Conservation (phyloP, 1,140 invertebrate species). For the Macrobrachium nipponense region DNA sequence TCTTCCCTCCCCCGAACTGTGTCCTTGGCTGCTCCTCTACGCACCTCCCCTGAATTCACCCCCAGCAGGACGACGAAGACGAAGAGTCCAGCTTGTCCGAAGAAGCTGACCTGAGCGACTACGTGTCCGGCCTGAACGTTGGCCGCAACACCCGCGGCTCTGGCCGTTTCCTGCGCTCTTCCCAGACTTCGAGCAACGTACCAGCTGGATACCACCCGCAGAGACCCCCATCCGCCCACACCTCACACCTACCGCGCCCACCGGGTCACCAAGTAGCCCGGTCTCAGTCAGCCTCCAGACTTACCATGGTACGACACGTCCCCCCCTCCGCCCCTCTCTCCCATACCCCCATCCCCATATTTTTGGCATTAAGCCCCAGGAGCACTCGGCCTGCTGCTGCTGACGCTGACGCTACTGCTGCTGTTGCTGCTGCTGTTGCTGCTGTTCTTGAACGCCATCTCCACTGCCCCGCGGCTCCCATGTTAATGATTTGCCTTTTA, state of each 20-base stretch:
- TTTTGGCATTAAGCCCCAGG: not conserved
- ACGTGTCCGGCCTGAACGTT: conserved; percentile 47
- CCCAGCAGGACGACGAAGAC: conserved; percentile 58
- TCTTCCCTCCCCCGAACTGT: not conserved
- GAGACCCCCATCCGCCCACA: conserved; percentile 47
- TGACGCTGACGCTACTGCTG: too few relatives aligned
- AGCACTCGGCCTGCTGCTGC: too few relatives aligned
- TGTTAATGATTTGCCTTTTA: too few relatives aligned
- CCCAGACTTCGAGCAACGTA: conserved; percentile 52
- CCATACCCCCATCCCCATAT: not conserved
- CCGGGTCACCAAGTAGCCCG: conserved; percentile 59
- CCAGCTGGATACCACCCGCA: conserved; percentile 43
- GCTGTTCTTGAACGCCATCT: too few relatives aligned
- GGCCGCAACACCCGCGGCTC: conserved; percentile 33
- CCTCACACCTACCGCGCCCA: conserved; percentile 43
- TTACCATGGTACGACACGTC: conserved; percentile 60
- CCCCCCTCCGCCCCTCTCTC: not conserved
- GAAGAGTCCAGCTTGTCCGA: conserved; percentile 61
- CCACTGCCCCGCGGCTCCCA: too few relatives aligned
- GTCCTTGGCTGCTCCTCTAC: not conserved
- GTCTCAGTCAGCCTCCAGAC: conserved; percentile 61
- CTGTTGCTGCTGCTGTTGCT: too few relatives aligned
- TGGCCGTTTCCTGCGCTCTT: conserved; percentile 54
- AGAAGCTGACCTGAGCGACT: conserved; percentile 62
- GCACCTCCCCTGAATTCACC: too few relatives aligned